These are phyloP conservation scores for Parnassius glacialis DNA, from an alignment of 2,888 invertebrate genomes.

Conservation along the genomic window DNA sequence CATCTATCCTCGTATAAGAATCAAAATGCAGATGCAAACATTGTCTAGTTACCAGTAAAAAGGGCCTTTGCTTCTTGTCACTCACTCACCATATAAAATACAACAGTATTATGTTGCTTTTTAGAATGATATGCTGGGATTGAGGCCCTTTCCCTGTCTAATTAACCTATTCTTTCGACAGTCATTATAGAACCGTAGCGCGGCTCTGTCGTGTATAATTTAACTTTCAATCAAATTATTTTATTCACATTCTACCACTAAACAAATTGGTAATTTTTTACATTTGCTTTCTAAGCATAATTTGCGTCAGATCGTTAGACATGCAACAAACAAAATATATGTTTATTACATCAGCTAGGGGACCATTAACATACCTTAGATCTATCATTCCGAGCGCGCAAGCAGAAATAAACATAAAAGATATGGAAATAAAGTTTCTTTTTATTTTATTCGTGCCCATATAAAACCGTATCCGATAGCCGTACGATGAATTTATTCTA, in stretches of 20 bases:
- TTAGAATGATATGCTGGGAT: too few species aligned
- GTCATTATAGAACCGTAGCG: too few species aligned
- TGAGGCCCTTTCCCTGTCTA: too few species aligned
- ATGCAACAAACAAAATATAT: conserved; percentile 18
- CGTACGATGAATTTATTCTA: conserved; percentile 4
- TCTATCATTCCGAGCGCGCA: background rate
- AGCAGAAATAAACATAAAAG: background rate
- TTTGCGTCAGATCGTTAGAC: conserved; percentile 15
- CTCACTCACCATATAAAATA: too few species aligned
- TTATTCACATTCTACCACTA: conserved; percentile 1
- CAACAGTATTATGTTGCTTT: too few species aligned
- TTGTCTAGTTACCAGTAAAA: too few species aligned
- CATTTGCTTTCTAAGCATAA: conserved; percentile 13
- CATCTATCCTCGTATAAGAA: too few species aligned
- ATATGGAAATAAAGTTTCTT: background rate
- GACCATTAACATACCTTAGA: conserved; percentile 24
- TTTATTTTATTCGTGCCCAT: background rate
- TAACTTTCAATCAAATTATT: too few species aligned
- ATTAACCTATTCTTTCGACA: too few species aligned
- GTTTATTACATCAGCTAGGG: conserved; percentile 15
- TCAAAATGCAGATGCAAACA: too few species aligned
- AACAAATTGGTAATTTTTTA: conserved; percentile 15
- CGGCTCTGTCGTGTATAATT: too few species aligned
- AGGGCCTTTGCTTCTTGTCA: too few species aligned
- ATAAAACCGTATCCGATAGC: conserved; percentile 5